Evolutionary conservation across 1,140 invertebrate species (phyloP).

Genomic region (Anastrepha ludens): DNA sequence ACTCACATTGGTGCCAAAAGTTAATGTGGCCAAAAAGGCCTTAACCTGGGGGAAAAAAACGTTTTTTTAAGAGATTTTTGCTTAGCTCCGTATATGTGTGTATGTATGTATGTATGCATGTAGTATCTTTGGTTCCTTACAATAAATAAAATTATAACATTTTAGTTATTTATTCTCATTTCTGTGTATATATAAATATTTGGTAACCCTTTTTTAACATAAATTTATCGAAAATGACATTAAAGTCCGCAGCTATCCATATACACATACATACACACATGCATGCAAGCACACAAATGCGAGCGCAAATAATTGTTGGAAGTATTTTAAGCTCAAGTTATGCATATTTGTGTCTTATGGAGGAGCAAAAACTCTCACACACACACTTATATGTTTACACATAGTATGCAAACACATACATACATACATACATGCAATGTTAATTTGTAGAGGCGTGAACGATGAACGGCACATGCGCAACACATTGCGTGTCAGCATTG

Average conservation of each 20-base stretch:
- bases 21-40: slow-evolving; percentile 6
- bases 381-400: not conserved
- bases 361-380: not conserved
- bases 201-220: slow-evolving; percentile 35
- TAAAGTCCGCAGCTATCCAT: not conserved
- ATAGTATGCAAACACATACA: not conserved
- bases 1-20: not conserved
- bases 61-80: not conserved
- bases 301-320: no score
- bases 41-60: slow-evolving; percentile 20
- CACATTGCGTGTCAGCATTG: slow-evolving; percentile 28
- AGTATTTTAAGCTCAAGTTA: no score
- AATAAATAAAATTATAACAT: no score
- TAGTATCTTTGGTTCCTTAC: no score
- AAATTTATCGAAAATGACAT: slow-evolving; percentile 30
- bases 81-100: not conserved
- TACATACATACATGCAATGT: not conserved
- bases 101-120: not conserved
- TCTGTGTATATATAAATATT: not conserved
- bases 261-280: no score
- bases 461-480: slow-evolving; percentile 43
- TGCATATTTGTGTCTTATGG: not conserved
- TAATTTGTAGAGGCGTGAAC: slow-evolving; percentile 20
- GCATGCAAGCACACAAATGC: no score
- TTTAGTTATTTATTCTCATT: no score